Evolutionary conservation across 2,113 vertebrate species (phyloP), one percentile per base, ranked within the genome.

Genomic region (Macrotis lagotis): DNA sequence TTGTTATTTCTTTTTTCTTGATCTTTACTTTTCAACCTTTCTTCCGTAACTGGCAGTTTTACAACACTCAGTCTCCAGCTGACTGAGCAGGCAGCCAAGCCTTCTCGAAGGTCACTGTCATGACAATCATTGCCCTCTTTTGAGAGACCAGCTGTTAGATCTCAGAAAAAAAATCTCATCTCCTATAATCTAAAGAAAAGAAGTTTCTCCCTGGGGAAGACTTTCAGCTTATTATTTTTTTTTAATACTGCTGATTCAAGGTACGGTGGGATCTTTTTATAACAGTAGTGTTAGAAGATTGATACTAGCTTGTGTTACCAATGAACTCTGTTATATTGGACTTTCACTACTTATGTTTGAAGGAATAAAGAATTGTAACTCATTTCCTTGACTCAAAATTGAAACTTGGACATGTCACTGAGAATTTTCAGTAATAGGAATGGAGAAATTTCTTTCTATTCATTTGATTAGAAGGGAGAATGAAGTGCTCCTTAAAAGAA

Each of bases 1-100:
- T 97, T 97, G 97, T 98, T 98, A 97, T 22, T 90, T 92, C 91
- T 94, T 91, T 92, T 96, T 88, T 90, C 91, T 97, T 96, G 96
- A 97, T 92, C 91, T 94, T 91, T 92, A 96, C 59, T 91, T 91
- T 97, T 96, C 96, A 97, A 93, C 59, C 66, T 90, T 24, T 92
- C 97, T 97, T 96, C 91, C 93, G 93, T 94, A 92, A 28, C 47
- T 89, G 94, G 51, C 59, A 89, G 91, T 91, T 96, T 92, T 94
- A 95, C 66, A 97, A 93, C 90, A 96, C 91, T 95, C 92, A 96
- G 59, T 96, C 96, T 98, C 94, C 95, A 94, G 93, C 93, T 89
- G 96, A 91, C 90, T 96, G 95, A 98, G 92, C 95, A 94, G 94
- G 95, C 92, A 96, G 74, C 92, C 95, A 93, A 96, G 95, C 91